A percentile compares a stretch with the other conserved stretches of the same genome.
These are phyloP conservation scores for Carcinoscorpius rotundicauda DNA, from an alignment of 1,140 invertebrate genomes.

Conservation along the genomic window DNA sequence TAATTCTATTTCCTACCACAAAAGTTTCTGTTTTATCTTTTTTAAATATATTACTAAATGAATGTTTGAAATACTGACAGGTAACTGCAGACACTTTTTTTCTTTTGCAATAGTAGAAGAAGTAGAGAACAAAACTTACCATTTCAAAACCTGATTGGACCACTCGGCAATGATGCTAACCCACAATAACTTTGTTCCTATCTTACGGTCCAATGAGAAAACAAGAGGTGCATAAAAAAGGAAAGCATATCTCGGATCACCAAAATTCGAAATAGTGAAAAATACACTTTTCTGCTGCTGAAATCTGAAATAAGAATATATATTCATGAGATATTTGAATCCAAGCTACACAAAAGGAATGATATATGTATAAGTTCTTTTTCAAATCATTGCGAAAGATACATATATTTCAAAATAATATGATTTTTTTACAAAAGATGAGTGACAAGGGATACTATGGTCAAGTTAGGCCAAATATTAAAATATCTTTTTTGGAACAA, in stretches of 20 bases:
- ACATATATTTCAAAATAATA: no score
- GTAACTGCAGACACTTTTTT: no score
- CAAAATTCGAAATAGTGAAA: constrained; percentile 35
- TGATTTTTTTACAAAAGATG: no score
- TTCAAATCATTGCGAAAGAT: no score
- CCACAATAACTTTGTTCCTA: constrained; percentile 35
- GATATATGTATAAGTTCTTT: no score
- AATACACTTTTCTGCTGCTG: constrained; percentile 33
- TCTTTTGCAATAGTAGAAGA: no score
- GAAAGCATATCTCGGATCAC: constrained; percentile 40
- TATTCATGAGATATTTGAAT: not conserved
- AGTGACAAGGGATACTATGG: no score
- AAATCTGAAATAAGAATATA: constrained; percentile 25
- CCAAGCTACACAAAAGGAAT: no score
- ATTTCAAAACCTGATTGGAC: constrained; percentile 41
- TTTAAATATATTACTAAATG: not conserved
- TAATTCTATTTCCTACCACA: not conserved
- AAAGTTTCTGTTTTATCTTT: constrained; percentile 1
- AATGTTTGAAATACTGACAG: not conserved
- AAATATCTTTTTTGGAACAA: no score
- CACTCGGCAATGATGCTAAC: constrained; percentile 38
- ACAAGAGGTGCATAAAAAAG: constrained; percentile 38
- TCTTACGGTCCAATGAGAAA: constrained; percentile 31
- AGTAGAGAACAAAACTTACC: constrained; percentile 26
- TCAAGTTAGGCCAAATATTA: no score